Base-by-base conservation (phyloP, 1,140 invertebrate genomes). In the Zaprionus taronus region DNA sequence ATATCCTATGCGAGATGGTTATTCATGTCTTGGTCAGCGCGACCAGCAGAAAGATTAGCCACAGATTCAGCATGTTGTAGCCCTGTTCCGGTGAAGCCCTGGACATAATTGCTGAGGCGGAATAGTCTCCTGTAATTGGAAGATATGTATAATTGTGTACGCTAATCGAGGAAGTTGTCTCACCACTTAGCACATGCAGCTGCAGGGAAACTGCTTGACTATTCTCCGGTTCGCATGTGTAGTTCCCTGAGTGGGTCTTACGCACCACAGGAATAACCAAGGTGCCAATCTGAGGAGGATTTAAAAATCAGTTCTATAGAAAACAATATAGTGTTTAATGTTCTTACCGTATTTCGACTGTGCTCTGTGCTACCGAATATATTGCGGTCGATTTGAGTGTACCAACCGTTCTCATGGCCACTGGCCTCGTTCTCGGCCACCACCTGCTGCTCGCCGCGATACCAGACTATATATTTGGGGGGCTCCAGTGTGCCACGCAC, bases 261-360 rank as follows among this genome's bases (percentile, higher is more conserved):
- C 73, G 87, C 44, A 92, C 91, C 76, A 96, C 95, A 83, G 96
- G 95, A 83, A 98, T 97, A 49, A 95, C 93, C 57, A 97, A 90
- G 6, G 75, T 86, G n/a, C 89, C 89, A 81, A 89, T 90, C 84
- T 89, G 68, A 36, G 6, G 11, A 24, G 5, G 24, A 47, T 64
- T 63, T 15, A 22, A 24, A 26, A n/a, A 44, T 15, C 6, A 12
- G 12, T 55, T 24, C 22, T 22, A 12, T 24, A 5, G 1, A 2
- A 9, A 5, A 12, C 15, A 2, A 12, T 12, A 5, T 3, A 0
- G 1, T 38, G 41, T 24, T 17, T 5, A 57, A 73, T n/a, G 1
- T 7, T 9, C 31, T 5, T 28, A 84, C 84, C 65, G 84, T 89
- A 67, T 89, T 89, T 5, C 84, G 81, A 70, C 70, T 82, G 47